Evolutionary conservation across 1,140 invertebrate species (phyloP).

Genomic region (Cotesia chilonis): DNA sequence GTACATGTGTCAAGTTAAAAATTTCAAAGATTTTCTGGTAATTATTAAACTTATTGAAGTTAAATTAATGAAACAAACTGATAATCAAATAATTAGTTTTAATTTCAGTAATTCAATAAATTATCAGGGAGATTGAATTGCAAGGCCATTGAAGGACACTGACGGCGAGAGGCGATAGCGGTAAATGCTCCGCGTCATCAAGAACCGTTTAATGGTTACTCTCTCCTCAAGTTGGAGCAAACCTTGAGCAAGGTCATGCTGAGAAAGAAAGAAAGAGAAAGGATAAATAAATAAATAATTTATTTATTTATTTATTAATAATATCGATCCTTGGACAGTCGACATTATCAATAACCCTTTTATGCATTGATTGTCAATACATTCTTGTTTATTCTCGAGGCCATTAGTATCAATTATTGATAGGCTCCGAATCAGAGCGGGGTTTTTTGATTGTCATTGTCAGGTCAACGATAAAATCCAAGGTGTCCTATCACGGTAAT

Average conservation of each 20-base stretch:
- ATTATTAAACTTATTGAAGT: no score
- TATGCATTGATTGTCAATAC: neutral
- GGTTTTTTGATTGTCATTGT: slow-evolving; percentile 28
- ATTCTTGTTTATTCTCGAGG: neutral
- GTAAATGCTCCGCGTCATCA: slow-evolving; percentile 5
- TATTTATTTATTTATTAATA: neutral
- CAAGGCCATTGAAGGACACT: slow-evolving; percentile 18
- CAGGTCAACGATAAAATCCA: slow-evolving; percentile 30
- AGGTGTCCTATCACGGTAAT: slow-evolving; percentile 9
- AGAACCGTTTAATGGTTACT: slow-evolving; percentile 13
- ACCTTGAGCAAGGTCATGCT: slow-evolving; percentile 13
- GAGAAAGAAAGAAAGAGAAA: neutral
- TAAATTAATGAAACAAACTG: neutral
- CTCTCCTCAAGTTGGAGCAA: neutral
- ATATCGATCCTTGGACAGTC: slow-evolving; percentile 2
- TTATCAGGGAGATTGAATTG: slow-evolving; percentile 8
- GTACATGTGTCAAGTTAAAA: no score
- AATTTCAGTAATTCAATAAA: slow-evolving; percentile 1
- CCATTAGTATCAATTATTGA: slow-evolving; percentile 23
- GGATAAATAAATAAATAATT: neutral
- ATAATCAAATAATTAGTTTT: neutral
- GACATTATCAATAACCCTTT: neutral
- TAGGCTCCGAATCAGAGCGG: slow-evolving; percentile 21
- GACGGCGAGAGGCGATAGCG: slow-evolving; percentile 21
- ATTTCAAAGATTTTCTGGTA: no score